Evolutionary conservation across 2,797 vertebrate genomes (phyloP).

Genomic region (Galagoides demidoff): DNA sequence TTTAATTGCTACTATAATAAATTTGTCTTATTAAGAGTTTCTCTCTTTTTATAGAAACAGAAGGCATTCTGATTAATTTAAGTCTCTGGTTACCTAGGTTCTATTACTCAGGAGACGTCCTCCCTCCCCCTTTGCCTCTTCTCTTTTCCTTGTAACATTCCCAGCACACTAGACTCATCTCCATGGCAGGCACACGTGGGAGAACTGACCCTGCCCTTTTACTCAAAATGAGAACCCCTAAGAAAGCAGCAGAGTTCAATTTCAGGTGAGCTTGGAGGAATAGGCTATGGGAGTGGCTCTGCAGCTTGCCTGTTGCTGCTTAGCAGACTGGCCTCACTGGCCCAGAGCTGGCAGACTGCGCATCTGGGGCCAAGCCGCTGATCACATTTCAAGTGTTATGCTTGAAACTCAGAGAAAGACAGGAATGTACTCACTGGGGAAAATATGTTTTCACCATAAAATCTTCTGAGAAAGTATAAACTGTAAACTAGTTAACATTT

Average conservation of each 20-base stretch:
- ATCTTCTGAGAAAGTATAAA: conserved; percentile 58
- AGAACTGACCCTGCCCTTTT: neutral
- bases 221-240: neutral
- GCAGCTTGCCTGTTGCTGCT: neutral
- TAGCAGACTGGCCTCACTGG: neutral
- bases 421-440: conserved; percentile 38
- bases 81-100: neutral
- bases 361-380: neutral
- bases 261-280: neutral
- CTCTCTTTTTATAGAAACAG: neutral
- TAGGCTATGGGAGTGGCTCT: neutral
- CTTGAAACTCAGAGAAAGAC: conserved; percentile 53
- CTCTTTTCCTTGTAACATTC: neutral
- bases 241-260: neutral
- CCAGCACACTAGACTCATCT: neutral
- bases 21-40: neutral
- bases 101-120: neutral
- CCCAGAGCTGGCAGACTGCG: neutral
- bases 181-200: neutral
- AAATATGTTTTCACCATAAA: conserved; percentile 70
- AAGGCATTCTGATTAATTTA: neutral
- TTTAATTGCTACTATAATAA: neutral
- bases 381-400: conserved; percentile 39
- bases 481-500: conserved; percentile 59
- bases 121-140: neutral